Base-by-base conservation (phyloP, 2,888 invertebrate species). In the Argynnis bischoffii region DNA sequence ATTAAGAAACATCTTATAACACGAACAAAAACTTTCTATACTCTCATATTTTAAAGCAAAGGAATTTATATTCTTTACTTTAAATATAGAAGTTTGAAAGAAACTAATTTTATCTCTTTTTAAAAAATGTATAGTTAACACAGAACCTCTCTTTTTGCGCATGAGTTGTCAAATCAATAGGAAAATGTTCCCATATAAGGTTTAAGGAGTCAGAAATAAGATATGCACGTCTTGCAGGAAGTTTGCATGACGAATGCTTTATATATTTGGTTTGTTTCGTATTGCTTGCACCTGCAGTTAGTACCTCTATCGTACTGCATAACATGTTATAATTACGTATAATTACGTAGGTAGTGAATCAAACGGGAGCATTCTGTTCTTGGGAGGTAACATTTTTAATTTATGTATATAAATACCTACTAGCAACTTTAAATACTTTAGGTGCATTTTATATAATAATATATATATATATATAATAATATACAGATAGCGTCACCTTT, bases 221-320 rank as follows among this genome's bases (percentile, higher is more conserved):
- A 56, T 63, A 67, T 63, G 56, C 67, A 57, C 8, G 46, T 63
- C 11, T 55, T 55, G 41, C 63, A 67, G 67, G 67, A 67, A 67
- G 57, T 57, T 16, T 48, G 63, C 16, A 63, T 67, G 67, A 67
- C 67, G 56, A 67, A 67, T 60, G 63, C 53, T 56, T 47, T 14
- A 26, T 47, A 53, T n/a, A 53, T 57, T 67, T 63, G 56, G 63
- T 53, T 55, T 50, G 66, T 55, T 47, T 55, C 47, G 50, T 55
- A 55, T 66, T 60, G 60, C 18, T 41, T 35, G 54, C 66, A 66
- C 59, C 61, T 61, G 61, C 51, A 18, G 21, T 14, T 61, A 14
- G 51, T 21, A 51, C 11, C 21, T 31, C 4, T 51, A 51, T 6
- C 16, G 35, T 41, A 41, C 15, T 59, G 48, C 48, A 48, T 59